Evolutionary conservation across 2,797 vertebrate species (phyloP).

Genomic region (Poecilia velifera): DNA sequence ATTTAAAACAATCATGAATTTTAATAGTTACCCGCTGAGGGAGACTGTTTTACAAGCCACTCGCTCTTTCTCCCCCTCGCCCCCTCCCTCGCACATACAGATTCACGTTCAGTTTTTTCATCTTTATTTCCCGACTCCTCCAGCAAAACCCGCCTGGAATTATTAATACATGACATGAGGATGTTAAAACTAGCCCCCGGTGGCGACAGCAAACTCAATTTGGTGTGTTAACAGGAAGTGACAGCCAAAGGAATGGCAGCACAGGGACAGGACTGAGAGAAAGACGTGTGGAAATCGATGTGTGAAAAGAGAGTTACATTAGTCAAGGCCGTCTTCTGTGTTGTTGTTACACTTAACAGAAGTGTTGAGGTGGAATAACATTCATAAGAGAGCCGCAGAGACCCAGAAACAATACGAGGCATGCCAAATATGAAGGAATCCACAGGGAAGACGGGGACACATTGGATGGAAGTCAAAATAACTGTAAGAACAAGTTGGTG

Average conservation of each 20-base stretch:
- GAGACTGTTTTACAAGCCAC: slow-evolving; percentile 53
- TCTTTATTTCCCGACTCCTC: slow-evolving; percentile 46
- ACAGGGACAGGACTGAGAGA: slow-evolving; percentile 5
- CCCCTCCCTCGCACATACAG: not conserved
- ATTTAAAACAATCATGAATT: slow-evolving; percentile 82
- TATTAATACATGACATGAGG: slow-evolving; percentile 74
- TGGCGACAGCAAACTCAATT: slow-evolving; percentile 56
- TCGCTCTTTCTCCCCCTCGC: slow-evolving; percentile 13
- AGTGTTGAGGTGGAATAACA: slow-evolving; percentile 31
- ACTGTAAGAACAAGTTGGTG: not conserved
- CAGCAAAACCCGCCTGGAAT: slow-evolving; percentile 64
- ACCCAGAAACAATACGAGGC: not conserved
- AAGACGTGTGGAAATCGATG: slow-evolving; percentile 29
- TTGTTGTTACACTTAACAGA: slow-evolving; percentile 43
- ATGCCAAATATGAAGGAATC: not conserved
- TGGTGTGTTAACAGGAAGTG: slow-evolving; percentile 57
- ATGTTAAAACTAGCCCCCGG: slow-evolving; percentile 67
- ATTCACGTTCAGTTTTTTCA: slow-evolving; percentile 22
- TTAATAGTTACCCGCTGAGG: slow-evolving; percentile 65
- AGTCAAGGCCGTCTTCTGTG: slow-evolving; percentile 45
- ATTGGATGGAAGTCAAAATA: not conserved
- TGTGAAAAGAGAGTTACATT: slow-evolving; percentile 32
- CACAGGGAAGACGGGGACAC: not conserved
- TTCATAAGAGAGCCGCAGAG: not conserved
- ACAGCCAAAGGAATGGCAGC: slow-evolving; percentile 45